phyloP scores from a whole-genome alignment of 2,888 invertebrate species.

The Villa cingulata region DNA sequence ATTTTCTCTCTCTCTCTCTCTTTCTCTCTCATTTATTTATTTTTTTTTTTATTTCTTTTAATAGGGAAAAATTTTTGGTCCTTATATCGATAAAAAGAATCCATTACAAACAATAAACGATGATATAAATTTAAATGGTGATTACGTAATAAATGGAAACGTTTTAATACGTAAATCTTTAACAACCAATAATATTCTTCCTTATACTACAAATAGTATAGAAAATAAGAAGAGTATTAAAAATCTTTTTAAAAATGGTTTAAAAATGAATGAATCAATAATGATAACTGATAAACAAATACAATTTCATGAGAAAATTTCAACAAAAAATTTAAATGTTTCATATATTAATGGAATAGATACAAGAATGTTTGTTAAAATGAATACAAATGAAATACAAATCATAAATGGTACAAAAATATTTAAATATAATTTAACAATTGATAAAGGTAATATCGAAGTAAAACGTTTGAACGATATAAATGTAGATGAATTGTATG shows the following conservation, averaged over 20 bases:
- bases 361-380: slow-evolving; percentile 33
- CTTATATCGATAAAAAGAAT: slow-evolving; percentile 32
- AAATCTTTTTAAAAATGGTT: slow-evolving; percentile 27
- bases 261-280: slow-evolving; percentile 21
- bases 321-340: slow-evolving; percentile 29
- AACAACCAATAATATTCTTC: slow-evolving; percentile 20
- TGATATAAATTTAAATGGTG: slow-evolving; percentile 33
- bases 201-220: not conserved
- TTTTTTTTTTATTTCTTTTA: slow-evolving; percentile 3
- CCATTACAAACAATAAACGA: slow-evolving; percentile 37
- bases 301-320: slow-evolving; percentile 20
- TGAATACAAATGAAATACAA: slow-evolving; percentile 32
- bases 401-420: slow-evolving; percentile 39
- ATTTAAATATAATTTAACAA: slow-evolving; percentile 33
- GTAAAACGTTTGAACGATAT: slow-evolving; percentile 36
- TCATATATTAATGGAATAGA: slow-evolving; percentile 37
- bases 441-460: slow-evolving; percentile 34
- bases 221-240: not conserved
- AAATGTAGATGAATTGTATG: slow-evolving; percentile 33
- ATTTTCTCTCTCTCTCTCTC: too few species aligned
- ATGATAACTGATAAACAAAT: slow-evolving; percentile 19
- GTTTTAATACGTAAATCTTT: slow-evolving; percentile 36
- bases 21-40: too few species aligned
- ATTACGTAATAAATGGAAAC: slow-evolving; percentile 36
- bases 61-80: slow-evolving; percentile 37